Percentiles rank a stretch among this genome's conserved stretches.
Evolutionary conservation across 92 coral and sea anemone genomes (phyloP).

Genomic region (Actinostola sp.): DNA sequence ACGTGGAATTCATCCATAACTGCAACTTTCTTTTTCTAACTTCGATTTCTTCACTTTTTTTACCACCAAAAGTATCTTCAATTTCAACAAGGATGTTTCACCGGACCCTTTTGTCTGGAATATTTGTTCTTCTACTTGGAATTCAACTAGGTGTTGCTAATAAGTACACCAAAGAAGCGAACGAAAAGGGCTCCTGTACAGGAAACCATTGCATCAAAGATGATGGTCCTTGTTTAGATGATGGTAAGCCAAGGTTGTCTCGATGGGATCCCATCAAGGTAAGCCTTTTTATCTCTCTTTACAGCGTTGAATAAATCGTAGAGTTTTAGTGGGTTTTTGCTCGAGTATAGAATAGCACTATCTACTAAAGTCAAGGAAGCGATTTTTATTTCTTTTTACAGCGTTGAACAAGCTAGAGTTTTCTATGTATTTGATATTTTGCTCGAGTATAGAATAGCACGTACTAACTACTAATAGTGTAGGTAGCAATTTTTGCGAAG

Average conservation of each 20-base stretch:
- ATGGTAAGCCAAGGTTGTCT: constrained; percentile 58
- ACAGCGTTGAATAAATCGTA: not conserved
- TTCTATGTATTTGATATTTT: no score
- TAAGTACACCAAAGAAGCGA: constrained; percentile 20
- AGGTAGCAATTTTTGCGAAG: no score
- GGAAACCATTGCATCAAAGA: constrained; percentile 40
- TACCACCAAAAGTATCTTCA: not conserved
- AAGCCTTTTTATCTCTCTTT: constrained; percentile 4
- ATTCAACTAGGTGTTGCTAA: constrained; percentile 12
- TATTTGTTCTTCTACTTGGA: constrained; percentile 4
- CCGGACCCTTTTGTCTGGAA: not conserved
- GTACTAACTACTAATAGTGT: no score
- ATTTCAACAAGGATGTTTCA: not conserved
- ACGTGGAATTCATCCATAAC: constrained; percentile 8
- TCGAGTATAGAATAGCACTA: no score
- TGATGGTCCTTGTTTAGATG: constrained; percentile 79
- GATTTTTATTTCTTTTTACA: no score
- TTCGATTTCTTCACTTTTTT: no score
- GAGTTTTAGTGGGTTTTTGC: not conserved
- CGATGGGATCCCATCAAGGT: constrained; percentile 91
- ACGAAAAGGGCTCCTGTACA: not conserved
- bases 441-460: no score
- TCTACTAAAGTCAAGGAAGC: no score
- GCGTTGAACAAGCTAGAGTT: no score
- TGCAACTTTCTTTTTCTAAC: not conserved